Base-by-base conservation (phyloP, 1,140 invertebrate genomes). In the Calephelis virginiensis region DNA sequence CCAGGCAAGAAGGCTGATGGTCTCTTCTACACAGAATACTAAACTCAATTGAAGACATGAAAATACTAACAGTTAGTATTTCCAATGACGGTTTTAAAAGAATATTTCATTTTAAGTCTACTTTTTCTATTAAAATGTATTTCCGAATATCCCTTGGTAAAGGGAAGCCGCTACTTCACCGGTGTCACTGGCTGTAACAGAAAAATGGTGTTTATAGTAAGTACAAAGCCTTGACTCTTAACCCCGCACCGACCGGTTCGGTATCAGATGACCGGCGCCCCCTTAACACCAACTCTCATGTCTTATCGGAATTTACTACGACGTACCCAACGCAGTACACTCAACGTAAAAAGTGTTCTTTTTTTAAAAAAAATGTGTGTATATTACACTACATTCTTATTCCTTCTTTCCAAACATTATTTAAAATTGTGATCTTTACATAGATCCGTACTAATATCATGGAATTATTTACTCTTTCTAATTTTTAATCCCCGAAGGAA, bases 121-220 rank as follows among this genome's bases (percentile, higher is more conserved):
- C 28, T 28, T 28, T 28, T 28, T 4, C 28, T 28, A 28, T 28
- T 28, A 28, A 28, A 28, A 28, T 28, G 28, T 28, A 28, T 60
- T 37, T 12, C 53, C 53, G 53, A 40, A 28, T 11, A 59, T 37
- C 17, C 17, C 28, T 6, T 37, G 10, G 7, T 62, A 62, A 53
- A 62, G n/a, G 59, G 66, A 56, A 37, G 17, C 17, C 28, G 28
- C 50, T 11, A 56, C 28, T 17, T 8, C 28, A 12, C 53, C 28
- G 53, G 12, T 59, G 53, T 28, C 53, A 59, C 37, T 11, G 53
- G 38, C 10, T 68, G 59, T 56, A 46, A n/a, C 56, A 64, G 67
- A 68, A 68, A 68, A 68, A 68, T 68, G 53, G 61, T 50, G 40
- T 53, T 68, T 59, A 68, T 64, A 67, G 43, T 67, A 50, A 68